Evolutionary conservation across 35 echinoderm and acorn worm genomes (phyloP), one percentile per base, ranked within the genome.

Genomic region (Hemicentrotus pulcherrimus): DNA sequence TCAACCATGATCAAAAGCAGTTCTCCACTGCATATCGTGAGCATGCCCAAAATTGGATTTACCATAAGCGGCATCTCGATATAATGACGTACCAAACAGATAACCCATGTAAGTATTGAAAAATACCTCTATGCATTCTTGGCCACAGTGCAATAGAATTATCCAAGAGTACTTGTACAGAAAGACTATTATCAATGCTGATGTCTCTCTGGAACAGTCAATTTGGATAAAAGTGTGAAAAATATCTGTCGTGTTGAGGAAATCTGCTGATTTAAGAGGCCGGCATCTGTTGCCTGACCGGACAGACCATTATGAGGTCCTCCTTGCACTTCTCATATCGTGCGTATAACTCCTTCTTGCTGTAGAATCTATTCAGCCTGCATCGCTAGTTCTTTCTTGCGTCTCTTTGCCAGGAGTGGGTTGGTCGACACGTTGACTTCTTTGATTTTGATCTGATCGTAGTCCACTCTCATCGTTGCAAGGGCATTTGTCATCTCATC

Each of bases 401-500:
- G 94, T 91, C 98, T 95, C 48, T 97, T 97, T 92, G 88, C 50
- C 31, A 99, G 96, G 14, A 99, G 92, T 4, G 97, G 97, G 94
- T 99, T 99, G 61, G 96, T 94, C 14, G 98, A 94, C 18, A 91
- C 47, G 22, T 91, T 91, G 5, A 99, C 95, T 9, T 98, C 97
- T 94, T 99, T 99, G 58, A 99, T 99, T 47, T 94, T 94, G 32
- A 97, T 86, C 61, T 95, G 94, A 88, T 99, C 98, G 35, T 98
- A 97, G 96, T 98, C 96, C 1, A 99, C 98, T 91, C 98, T 78
- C 98, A 99, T 99, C 47, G 97, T 99, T 14, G 98, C 97, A 6
- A 99, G 94, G 11, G 98, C 98, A 61, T 98, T 99, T 5, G 97
- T 98, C 98, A 99, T 96, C 92, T 99, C 98, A 96, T 99, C 98